A percentile compares a stretch with the other conserved stretches of the same genome.
phyloP scores from a whole-genome alignment of 2,113 vertebrate species.

The Calidris pygmaea region DNA sequence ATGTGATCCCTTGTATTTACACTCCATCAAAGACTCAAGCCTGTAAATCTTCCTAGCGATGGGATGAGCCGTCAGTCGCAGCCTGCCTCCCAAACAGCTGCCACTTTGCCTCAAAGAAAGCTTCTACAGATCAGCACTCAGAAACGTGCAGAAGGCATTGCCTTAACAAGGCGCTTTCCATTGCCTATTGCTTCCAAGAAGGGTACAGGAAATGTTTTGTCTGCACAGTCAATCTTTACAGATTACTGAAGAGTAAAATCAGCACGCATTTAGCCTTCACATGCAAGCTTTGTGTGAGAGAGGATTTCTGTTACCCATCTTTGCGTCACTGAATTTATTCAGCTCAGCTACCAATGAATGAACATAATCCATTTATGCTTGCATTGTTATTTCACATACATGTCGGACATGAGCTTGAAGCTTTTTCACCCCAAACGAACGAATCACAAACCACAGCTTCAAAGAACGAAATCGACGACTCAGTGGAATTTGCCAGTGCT shows the following conservation, averaged over 20 bases:
- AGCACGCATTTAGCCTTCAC: background rate
- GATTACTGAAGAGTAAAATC: background rate
- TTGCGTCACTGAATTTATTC: background rate
- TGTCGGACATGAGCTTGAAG: slow-evolving; percentile 93
- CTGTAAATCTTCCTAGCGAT: background rate
- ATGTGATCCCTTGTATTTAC: background rate
- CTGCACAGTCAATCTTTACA: background rate
- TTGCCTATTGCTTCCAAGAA: background rate
- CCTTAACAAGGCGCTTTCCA: rapidly evolving
- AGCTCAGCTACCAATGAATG: background rate
- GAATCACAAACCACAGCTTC: slow-evolving; percentile 97
- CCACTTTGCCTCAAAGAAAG: background rate
- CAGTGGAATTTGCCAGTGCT: slow-evolving; percentile 98
- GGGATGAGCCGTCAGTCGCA: background rate
- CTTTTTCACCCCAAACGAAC: slow-evolving; percentile 92
- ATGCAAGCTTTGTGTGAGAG: background rate
- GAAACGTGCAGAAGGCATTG: background rate
- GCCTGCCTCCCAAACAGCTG: background rate
- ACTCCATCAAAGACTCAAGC: background rate
- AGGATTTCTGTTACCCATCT: background rate
- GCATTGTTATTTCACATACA: slow-evolving; percentile 68
- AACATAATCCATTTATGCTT: no score
- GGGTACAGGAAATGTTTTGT: background rate
- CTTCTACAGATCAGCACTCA: background rate
- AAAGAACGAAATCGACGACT: slow-evolving; percentile 93